phyloP scores from a whole-genome alignment of 2,113 vertebrate species.

The Nibea coibor region DNA sequence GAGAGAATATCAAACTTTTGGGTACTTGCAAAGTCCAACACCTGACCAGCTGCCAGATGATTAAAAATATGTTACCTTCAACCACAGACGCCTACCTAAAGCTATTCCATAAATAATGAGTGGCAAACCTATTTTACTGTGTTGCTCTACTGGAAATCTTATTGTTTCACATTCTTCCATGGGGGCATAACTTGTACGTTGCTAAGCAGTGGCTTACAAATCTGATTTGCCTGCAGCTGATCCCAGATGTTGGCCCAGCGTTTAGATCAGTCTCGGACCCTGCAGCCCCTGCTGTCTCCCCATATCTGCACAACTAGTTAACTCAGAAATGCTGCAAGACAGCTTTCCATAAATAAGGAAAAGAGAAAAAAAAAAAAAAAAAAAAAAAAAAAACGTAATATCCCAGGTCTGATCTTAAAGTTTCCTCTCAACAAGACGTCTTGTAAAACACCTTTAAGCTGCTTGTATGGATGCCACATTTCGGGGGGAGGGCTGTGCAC shows the following conservation, averaged over 20 bases:
- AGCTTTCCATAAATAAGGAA: conserved; percentile 69
- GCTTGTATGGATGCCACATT: conserved; percentile 61
- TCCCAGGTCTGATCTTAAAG: conserved; percentile 38
- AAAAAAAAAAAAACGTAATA: conserved; percentile 14
- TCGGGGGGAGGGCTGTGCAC: conserved; percentile 34
- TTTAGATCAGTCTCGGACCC: conserved; percentile 32
- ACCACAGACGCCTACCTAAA: conserved; percentile 43
- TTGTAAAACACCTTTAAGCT: conserved; percentile 74
- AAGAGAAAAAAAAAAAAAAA: not conserved
- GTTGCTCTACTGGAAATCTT: conserved; percentile 55
- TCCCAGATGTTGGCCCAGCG: conserved; percentile 72
- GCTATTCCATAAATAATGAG: conserved; percentile 24
- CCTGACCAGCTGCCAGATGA: conserved; percentile 28
- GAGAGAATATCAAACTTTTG: conserved; percentile 6
- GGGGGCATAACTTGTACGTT: conserved; percentile 47
- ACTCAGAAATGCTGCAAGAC: conserved; percentile 68
- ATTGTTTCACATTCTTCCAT: conserved; percentile 61
- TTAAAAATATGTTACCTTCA: conserved; percentile 29
- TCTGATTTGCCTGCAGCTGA: conserved; percentile 69
- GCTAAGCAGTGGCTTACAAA: conserved; percentile 62
- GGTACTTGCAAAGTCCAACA: not conserved
- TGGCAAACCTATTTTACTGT: conserved; percentile 41
- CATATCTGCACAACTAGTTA: conserved; percentile 44
- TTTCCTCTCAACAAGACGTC: conserved; percentile 60
- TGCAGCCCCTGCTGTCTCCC: conserved; percentile 32